Base-by-base conservation (phyloP, 2,113 vertebrate species). In the Nothoprocta perdicaria region DNA sequence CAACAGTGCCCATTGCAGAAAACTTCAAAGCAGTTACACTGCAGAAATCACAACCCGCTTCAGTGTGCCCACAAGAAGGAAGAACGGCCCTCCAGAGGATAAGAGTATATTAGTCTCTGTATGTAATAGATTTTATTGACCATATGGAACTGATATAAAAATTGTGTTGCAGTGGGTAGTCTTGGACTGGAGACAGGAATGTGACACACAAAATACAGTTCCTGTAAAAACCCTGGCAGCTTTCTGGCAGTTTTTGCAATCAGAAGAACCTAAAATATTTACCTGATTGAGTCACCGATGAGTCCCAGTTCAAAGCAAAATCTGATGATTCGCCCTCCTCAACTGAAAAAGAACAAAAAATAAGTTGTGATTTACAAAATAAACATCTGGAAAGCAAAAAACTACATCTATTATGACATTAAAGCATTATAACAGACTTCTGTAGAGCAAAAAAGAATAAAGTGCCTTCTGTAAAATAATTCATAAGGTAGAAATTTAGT, bases 281-380 rank as follows among this genome's bases (percentile, higher is more conserved):
- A 98, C 99, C 99, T 98, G 98, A 98, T 96, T 98, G 98, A 92
- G 98, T 97, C 88, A 98, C 97, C 7, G 98, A 98, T 79, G 98
- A 98, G 80, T 99, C 98, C 99, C 99, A 99, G 97, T 97, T 98
- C 97, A 98, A 97, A 69, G 98, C 96, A 97, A 98, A 98, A 98
- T 99, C 98, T 57, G 98, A 98, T 91, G 98, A 98, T 97, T 99
- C 99, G 55, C 98, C 98, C 93, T 99, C 99, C 97, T 99, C 99
- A 57, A 99, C 99, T 96, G 98, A 97, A 98, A 98, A 92, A 97
- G 84, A 97, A 96, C 58, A 89, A 96, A 38, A 96, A 97, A 93
- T 92, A 33, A 66, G 19, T 84, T 94, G 91, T 96, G 89, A 98
- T 94, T 85, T 19, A 75, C 72, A 82, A 88, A 90, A 52, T 50